These are phyloP conservation scores for Hydroisotoma schaefferi DNA, from an alignment of 2,888 invertebrate species.

Conservation along the genomic window DNA sequence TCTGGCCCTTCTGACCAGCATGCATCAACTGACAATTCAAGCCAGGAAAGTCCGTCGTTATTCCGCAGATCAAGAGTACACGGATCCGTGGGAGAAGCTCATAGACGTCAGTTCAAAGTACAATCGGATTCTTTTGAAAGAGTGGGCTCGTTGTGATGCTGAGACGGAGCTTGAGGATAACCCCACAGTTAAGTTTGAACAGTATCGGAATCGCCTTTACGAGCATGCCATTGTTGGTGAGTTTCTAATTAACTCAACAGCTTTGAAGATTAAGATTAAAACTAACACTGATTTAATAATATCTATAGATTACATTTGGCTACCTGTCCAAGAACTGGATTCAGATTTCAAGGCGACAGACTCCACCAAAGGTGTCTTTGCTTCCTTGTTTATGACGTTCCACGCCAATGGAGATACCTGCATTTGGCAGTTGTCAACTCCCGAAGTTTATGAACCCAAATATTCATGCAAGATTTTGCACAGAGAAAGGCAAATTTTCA, in stretches of 20 bases:
- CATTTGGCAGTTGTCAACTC: constrained; percentile 20
- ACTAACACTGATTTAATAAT: not conserved
- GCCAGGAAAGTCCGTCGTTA: not conserved
- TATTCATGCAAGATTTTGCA: no score
- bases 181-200: constrained; percentile 1
- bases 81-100: constrained; percentile 22
- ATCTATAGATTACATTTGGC: constrained; percentile 24
- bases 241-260: not conserved
- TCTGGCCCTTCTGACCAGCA: constrained; percentile 17
- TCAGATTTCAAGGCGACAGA: not conserved
- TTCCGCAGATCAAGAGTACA: constrained; percentile 1
- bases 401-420: constrained; percentile 30
- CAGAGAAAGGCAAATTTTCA: no score
- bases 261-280: not conserved
- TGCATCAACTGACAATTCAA: constrained; percentile 11
- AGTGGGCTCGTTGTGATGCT: constrained; percentile 15
- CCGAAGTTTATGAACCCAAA: not conserved
- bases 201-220: constrained; percentile 25
- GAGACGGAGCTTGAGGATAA: constrained; percentile 2
- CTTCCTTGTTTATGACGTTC: constrained; percentile 16
- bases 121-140: constrained; percentile 19
- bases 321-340: constrained; percentile 20
- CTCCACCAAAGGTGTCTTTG: constrained; percentile 4
- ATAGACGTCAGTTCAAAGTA: constrained; percentile 23
- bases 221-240: constrained; percentile 19